These are phyloP conservation scores for Siniperca scherzeri DNA, from an alignment of 2,797 vertebrate genomes.

Conservation along the genomic window DNA sequence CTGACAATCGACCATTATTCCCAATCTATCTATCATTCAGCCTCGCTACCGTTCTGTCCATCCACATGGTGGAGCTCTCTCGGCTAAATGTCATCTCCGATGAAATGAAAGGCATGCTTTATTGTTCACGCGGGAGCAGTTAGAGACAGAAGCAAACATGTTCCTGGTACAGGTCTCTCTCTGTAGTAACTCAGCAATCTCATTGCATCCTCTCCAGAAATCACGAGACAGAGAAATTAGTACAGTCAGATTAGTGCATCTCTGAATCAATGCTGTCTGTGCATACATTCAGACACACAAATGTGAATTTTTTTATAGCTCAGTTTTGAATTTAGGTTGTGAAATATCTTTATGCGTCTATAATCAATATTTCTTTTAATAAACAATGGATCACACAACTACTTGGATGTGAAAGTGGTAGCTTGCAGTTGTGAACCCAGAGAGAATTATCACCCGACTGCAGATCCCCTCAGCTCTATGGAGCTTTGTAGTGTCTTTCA, in stretches of 20 bases:
- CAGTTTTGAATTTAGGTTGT: not conserved
- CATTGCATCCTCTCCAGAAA: not conserved
- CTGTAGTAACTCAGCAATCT: not conserved
- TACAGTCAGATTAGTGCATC: not conserved
- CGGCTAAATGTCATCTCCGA: slow-evolving; percentile 58
- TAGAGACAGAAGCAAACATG: slow-evolving; percentile 19
- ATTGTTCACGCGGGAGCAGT: slow-evolving; percentile 28
- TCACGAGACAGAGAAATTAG: slow-evolving; percentile 15
- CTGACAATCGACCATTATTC: slow-evolving; percentile 43
- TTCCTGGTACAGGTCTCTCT: slow-evolving; percentile 4
- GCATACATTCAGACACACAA: not conserved
- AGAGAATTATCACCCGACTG: not conserved
- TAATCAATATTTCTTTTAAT: not conserved
- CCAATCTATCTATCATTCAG: slow-evolving; percentile 29
- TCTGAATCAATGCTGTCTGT: not conserved
- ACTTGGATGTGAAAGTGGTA: not conserved
- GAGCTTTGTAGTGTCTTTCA: not conserved
- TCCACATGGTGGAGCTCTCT: slow-evolving; percentile 19
- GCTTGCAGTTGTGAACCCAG: no score
- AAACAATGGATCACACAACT: not conserved
- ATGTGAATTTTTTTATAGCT: not conserved
- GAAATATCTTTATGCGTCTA: not conserved
- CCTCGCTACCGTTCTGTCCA: not conserved
- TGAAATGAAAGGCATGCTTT: slow-evolving; percentile 40
- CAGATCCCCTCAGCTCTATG: not conserved